These are phyloP conservation scores for Ceuthmochares aereus DNA, from an alignment of 2,113 vertebrate genomes.

Conservation along the genomic window DNA sequence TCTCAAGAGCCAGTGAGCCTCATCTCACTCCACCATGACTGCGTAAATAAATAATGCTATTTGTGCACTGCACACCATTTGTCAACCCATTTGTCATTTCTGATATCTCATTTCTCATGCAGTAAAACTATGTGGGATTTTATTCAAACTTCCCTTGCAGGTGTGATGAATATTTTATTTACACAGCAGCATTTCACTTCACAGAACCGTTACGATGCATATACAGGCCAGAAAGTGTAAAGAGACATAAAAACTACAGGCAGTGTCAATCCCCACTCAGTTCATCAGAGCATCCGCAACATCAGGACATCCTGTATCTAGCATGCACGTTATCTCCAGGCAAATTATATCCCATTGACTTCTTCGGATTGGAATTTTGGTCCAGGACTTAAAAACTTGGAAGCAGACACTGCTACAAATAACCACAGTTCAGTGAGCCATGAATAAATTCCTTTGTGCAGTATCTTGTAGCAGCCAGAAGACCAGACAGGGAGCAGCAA, in stretches of 20 bases:
- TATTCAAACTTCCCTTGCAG: constrained; percentile 11
- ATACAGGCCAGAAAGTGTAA: not conserved
- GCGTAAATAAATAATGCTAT: constrained; percentile 54
- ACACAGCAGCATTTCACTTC: not conserved
- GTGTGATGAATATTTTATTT: constrained; percentile 54
- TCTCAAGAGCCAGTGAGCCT: not conserved
- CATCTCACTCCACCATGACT: not conserved
- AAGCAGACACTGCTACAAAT: not conserved
- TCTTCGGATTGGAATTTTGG: rapidly evolving
- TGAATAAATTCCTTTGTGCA: not conserved
- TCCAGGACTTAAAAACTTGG: not conserved
- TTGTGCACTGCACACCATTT: constrained; percentile 26
- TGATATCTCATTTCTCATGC: constrained; percentile 1
- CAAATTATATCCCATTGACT: not conserved
- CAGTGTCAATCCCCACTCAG: too few species aligned
- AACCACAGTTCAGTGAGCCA: not conserved
- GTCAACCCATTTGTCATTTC: constrained; percentile 48
- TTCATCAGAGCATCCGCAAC: not conserved
- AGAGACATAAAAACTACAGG: not conserved
- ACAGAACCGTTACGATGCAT: not conserved
- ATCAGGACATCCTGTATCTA: not conserved
- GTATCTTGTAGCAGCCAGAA: not conserved
- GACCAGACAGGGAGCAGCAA: rapidly evolving
- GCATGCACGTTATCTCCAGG: not conserved
- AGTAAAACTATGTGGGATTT: constrained; percentile 5